Conservation (phyloP, 2,888 invertebrate genomes). For the Sesia apiformis region DNA sequence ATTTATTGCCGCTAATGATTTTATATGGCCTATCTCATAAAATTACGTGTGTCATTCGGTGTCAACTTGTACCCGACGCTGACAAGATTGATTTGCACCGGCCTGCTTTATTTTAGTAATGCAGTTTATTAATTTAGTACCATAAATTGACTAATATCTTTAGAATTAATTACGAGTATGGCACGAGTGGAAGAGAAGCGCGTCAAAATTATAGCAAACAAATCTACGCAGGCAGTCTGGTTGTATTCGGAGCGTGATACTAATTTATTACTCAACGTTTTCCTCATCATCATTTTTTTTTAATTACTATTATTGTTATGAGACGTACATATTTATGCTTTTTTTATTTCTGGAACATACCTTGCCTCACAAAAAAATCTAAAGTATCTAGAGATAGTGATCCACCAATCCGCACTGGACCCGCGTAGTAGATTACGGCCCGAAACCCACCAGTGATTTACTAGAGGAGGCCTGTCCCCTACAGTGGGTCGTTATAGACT, state of each 20-base stretch:
- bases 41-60: conserved; percentile 33
- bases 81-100: conserved; percentile 28
- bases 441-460: too few relatives aligned
- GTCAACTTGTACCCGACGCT: conserved; percentile 14
- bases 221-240: background rate
- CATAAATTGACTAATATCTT: conserved; percentile 9
- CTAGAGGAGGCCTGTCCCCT: too few relatives aligned
- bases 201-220: background rate
- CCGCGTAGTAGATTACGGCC: too few relatives aligned
- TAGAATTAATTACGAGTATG: background rate
- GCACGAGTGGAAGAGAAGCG: background rate
- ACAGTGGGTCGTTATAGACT: too few relatives aligned
- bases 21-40: conserved; percentile 43
- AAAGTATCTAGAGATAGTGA: too few relatives aligned
- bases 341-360: too few relatives aligned
- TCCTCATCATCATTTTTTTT: too few relatives aligned
- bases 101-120: conserved; percentile 19
- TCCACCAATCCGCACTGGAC: too few relatives aligned
- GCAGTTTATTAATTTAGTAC: conserved; percentile 15
- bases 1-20: conserved; percentile 50
- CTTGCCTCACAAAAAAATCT: too few relatives aligned
- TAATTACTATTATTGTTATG: too few relatives aligned
- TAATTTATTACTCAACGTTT: too few relatives aligned
- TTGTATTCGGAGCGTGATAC: background rate
- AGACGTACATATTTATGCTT: too few relatives aligned